A percentile compares a stretch with the other conserved stretches of the same genome.
Evolutionary conservation across 2,113 vertebrate species (phyloP).

Genomic region (Clarias macrocephalus): DNA sequence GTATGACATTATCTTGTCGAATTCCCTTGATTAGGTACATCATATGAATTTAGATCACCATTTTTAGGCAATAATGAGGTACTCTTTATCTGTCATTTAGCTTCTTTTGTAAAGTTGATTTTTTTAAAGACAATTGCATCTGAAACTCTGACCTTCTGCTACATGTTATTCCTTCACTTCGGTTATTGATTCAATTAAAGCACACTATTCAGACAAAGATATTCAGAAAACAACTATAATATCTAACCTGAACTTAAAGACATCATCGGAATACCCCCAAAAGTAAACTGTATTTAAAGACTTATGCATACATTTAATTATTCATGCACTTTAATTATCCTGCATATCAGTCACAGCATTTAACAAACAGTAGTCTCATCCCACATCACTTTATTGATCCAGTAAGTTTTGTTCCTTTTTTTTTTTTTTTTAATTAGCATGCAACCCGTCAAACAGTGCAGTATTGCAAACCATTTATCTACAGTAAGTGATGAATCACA

Average conservation of each 20-base stretch:
- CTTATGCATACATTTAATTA: not conserved
- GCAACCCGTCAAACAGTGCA: not conserved
- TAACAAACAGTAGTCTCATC: not conserved
- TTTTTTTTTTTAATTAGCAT: not conserved
- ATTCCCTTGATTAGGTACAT: constrained; percentile 36
- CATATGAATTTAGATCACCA: constrained; percentile 36
- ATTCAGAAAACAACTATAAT: not conserved
- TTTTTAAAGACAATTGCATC: not conserved
- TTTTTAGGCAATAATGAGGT: not conserved
- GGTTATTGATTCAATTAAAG: not conserved
- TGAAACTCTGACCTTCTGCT: not conserved
- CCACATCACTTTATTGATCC: not conserved
- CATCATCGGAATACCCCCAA: not conserved
- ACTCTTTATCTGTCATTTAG: not conserved
- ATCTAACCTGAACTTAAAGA: not conserved
- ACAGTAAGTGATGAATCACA: not conserved
- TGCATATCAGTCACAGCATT: not conserved
- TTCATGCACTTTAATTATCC: not conserved
- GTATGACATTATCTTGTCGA: constrained; percentile 39
- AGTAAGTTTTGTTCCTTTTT: not conserved
- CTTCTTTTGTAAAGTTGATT: constrained; percentile 19
- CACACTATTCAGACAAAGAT: not conserved
- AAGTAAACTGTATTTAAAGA: not conserved
- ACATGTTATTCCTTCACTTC: not conserved
- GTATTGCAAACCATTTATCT: not conserved